Base-by-base conservation (phyloP, 2,797 vertebrate species). In the Fratercula arctica region DNA sequence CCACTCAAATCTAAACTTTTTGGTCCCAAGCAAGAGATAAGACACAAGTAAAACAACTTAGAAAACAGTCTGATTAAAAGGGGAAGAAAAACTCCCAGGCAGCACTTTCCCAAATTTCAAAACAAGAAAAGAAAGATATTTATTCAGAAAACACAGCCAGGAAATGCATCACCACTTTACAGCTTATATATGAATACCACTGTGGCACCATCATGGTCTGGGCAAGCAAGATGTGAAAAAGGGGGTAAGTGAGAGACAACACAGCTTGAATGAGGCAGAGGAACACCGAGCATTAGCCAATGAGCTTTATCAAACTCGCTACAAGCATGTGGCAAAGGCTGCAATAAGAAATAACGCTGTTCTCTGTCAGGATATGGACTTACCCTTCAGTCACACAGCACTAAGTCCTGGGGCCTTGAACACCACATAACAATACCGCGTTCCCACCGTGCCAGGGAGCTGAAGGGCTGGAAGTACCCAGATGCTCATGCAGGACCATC, bases 401-500 rank as follows among this genome's bases (percentile, higher is more conserved):
- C 28, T 54, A 6, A 37, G 5, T 70, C 35, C 35, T 14, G 46
- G 26, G 33, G 5, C 60, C 39, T 26, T 53, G 46, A 89, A 59
- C 2, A 5, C n/a, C 35, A 15, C 8, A 1, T 18, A 37, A n/a
- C 13, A 87, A n/a, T 37, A 29, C 16, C 10, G 7, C 1, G 2
- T 16, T 84, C 46, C 46, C 54, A 24, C 33, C 1, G 1, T 5
- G 23, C 56, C 7, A 25, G 39, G 21, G 29, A 78, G 64, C 51
- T 2, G 1, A 29, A 63, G 17, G 33, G n/a, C 35, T 74, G 54
- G 43, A 45, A 57, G 33, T 4, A 7, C 31, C 18, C 35, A 54
- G 37, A 5, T 10, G 3, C 9, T 20, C 4, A 1, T 0, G 2
- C 45, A 25, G n/a, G 13, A 16, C 35, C 5, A 3, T 28, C 20